Conservation (phyloP, 1,140 invertebrate genomes). For the Heliconius congener region DNA sequence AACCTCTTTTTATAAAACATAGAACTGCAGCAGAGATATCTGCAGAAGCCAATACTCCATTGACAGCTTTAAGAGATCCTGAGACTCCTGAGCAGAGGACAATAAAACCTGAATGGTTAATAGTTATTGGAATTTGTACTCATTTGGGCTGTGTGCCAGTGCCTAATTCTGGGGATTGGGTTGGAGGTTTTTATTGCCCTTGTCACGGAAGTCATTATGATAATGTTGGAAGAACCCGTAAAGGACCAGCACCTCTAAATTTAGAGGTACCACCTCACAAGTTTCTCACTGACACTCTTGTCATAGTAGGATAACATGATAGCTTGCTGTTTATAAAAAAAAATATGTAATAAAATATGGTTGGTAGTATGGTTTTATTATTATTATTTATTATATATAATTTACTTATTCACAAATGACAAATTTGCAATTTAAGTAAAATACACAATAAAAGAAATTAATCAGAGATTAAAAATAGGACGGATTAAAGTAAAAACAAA, state of each 20-base stretch:
- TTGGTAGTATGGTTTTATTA: background rate
- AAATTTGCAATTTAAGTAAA: background rate
- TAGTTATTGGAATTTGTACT: conserved; percentile 93
- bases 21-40: conserved; percentile 87
- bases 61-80: conserved; percentile 88
- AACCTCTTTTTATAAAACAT: conserved; percentile 91
- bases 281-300: conserved; percentile 58
- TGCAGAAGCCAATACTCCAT: conserved; percentile 83
- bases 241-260: conserved; percentile 93
- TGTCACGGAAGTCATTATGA: conserved; percentile 97
- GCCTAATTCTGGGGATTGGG: conserved; percentile 88
- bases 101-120: conserved; percentile 87
- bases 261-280: conserved; percentile 89
- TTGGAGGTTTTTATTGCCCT: conserved; percentile 92
- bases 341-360: background rate
- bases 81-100: conserved; percentile 86
- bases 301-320: conserved; percentile 57
- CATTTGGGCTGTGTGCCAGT: conserved; percentile 94
- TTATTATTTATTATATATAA: background rate
- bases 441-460: background rate
- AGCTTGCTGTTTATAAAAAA: background rate
- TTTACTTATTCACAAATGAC: background rate
- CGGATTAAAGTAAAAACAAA: too few relatives aligned
- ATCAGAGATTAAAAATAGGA: background rate
- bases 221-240: conserved; percentile 90